Conservation (phyloP, 1,140 invertebrate genomes). For the Maniola jurtina region DNA sequence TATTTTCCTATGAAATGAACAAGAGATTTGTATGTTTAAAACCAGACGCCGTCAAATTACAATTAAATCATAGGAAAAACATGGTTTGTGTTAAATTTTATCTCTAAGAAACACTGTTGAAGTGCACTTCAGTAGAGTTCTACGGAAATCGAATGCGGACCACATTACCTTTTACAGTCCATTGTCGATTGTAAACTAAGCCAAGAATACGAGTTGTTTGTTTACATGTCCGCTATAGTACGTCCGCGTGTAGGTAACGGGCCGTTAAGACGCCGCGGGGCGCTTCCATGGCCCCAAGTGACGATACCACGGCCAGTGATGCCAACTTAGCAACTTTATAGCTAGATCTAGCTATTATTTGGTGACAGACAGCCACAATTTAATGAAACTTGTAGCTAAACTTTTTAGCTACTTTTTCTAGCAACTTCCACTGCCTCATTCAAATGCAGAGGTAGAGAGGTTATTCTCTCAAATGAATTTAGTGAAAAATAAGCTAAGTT, state of each 20-base stretch:
- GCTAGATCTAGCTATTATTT: no score
- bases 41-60: background rate
- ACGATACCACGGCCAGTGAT: conserved; percentile 22
- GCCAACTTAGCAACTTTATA: no score
- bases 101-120: background rate
- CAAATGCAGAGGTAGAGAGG: no score
- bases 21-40: background rate
- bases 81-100: no score
- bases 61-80: background rate
- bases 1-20: background rate
- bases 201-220: conserved; percentile 58
- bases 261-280: conserved; percentile 53
- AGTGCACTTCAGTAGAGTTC: conserved; percentile 1
- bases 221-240: conserved; percentile 69
- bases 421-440: no score
- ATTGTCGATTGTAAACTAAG: conserved; percentile 25
- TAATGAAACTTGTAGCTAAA: no score
- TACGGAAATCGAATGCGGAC: background rate
- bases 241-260: conserved; percentile 63
- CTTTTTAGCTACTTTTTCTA: no score
- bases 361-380: no score
- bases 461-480: no score
- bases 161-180: conserved; percentile 26
- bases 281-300: conserved; percentile 33
- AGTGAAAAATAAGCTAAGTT: no score